Percentiles rank a stretch among this genome's conserved stretches.
Conservation (phyloP, 2,113 vertebrate species). For the Cynoglossus semilaevis region DNA sequence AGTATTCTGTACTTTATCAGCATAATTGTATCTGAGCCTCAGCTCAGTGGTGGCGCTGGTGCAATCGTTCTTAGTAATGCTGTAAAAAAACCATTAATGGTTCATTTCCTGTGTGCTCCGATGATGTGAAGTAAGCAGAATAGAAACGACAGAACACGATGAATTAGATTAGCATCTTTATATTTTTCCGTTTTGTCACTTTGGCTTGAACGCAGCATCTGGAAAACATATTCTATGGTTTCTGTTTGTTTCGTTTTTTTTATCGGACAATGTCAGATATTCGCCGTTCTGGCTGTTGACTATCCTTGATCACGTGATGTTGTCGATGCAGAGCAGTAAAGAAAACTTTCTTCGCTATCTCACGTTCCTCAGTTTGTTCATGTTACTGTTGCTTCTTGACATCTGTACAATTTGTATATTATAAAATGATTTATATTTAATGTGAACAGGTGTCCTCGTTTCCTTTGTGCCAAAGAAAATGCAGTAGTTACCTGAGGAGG, state of each 20-base stretch:
- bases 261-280: constrained; percentile 38
- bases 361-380: constrained; percentile 55
- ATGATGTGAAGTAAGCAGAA: constrained; percentile 48
- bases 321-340: constrained; percentile 45
- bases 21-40: constrained; percentile 61
- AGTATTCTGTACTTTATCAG: constrained; percentile 58
- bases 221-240: constrained; percentile 51
- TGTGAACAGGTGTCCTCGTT: constrained; percentile 59
- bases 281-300: constrained; percentile 66
- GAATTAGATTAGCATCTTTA: constrained; percentile 49
- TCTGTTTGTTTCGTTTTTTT: constrained; percentile 37
- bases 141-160: constrained; percentile 56
- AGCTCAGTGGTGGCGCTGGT: constrained; percentile 48
- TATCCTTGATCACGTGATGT: constrained; percentile 64
- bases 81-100: constrained; percentile 42
- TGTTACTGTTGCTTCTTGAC: constrained; percentile 66
- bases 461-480: constrained; percentile 23
- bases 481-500: too few relatives aligned
- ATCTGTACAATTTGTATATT: constrained; percentile 83
- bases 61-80: constrained; percentile 62
- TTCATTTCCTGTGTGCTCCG: constrained; percentile 65
- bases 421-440: constrained; percentile 84
- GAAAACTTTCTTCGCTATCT: constrained; percentile 55
- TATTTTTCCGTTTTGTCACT: constrained; percentile 49
- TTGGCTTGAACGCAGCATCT: constrained; percentile 54